Evolutionary conservation across 2,888 invertebrate species (phyloP).

Genomic region (Coleophora flavipennella): DNA sequence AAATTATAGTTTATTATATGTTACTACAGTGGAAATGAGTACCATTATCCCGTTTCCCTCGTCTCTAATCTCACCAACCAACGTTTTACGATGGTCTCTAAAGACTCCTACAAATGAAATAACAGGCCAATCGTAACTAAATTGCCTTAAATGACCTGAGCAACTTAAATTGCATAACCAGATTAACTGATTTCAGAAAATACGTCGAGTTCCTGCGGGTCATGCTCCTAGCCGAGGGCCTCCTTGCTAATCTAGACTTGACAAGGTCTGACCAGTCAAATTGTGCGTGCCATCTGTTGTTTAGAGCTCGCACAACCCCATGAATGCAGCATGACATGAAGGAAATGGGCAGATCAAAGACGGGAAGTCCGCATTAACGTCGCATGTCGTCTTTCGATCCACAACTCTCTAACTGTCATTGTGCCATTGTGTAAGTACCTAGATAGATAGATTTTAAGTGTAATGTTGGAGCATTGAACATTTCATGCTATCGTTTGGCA

Average conservation of each 20-base stretch:
- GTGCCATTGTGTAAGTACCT: too few relatives aligned
- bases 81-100: constrained; percentile 12
- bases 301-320: constrained; percentile 36
- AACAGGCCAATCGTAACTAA: constrained; percentile 48
- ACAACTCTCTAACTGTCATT: constrained; percentile 19
- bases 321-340: constrained; percentile 54
- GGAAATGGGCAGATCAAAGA: constrained; percentile 62
- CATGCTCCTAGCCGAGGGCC: too few relatives aligned
- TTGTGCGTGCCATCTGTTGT: constrained; percentile 47
- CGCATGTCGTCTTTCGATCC: constrained; percentile 43
- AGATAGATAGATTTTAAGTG: not conserved
- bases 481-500: too few relatives aligned
- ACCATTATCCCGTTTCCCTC: too few relatives aligned
- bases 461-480: not conserved
- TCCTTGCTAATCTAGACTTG: too few relatives aligned
- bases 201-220: constrained; percentile 22
- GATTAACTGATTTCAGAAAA: constrained; percentile 58
- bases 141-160: constrained; percentile 56
- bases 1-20: too few relatives aligned
- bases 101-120: constrained; percentile 39
- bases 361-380: constrained; percentile 63
- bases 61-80: too few relatives aligned
- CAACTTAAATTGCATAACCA: constrained; percentile 52
- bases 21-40: too few relatives aligned
- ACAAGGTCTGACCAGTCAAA: constrained; percentile 28